Base-by-base conservation (phyloP, 2,113 vertebrate species). In the Jacana jacana region DNA sequence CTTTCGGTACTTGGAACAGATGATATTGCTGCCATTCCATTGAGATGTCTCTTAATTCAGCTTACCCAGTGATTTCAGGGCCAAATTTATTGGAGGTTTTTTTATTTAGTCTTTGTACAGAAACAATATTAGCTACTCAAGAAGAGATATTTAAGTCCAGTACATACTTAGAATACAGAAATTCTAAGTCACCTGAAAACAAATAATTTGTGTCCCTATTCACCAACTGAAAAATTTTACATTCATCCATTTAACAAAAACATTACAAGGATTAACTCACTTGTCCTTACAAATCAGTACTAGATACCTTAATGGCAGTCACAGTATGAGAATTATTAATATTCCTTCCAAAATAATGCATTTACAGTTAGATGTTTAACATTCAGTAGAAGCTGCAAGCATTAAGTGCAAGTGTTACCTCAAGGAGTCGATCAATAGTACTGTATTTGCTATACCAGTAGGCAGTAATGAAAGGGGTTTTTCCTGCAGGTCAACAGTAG, bases 391-490 rank as follows among this genome's bases (percentile, higher is more conserved):
- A 71, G 37, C 4, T 46, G n/a, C 33, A 86, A 73, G 37, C 10
- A 23, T n/a, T 63, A 49, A 35, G 51, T 52, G 27, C 27, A 28
- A 52, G 51, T 52, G 51, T 23, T 37, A 65, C 55, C 0, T 1
- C 39, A n/a, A 61, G 40, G 27, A 54, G n/a, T 44, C 1, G 0
- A 58, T 24, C 1, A 0, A 25, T 64, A 61, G 28, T 18, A 17
- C 0, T 33, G 27, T 10, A 61, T n/a, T 63, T 57, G 52, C 22
- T 58, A 10, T 17, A 49, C 7, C 65, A 39, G 46, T 23, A 75
- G 35, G 42, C 25, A 91, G 33, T 44, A 70, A 86, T 28, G 13
- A 78, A 82, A 42, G 18, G 10, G 40, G 40, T 69, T 89, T 37
- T 90, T 58, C 57, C 64, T 89, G 46, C n/a, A 72, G 10, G 37